A percentile compares a stretch with the other conserved stretches of the same genome.
These are phyloP conservation scores for Scolopax bukidnonensis DNA, from an alignment of 2,797 vertebrate species.

Conservation along the genomic window DNA sequence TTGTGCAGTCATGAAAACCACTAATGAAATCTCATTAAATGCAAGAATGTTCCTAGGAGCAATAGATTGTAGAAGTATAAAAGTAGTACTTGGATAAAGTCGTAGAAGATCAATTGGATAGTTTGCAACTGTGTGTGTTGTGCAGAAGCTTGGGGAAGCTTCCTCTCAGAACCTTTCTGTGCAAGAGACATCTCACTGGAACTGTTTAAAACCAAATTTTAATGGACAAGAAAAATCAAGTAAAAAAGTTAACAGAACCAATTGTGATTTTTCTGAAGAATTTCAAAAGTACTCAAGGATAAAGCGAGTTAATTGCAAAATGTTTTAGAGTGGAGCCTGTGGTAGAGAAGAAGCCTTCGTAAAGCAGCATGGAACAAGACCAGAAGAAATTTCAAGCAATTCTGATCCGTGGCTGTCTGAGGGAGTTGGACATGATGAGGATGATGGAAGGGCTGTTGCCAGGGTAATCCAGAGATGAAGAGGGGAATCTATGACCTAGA, in stretches of 20 bases:
- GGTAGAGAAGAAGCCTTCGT: not conserved
- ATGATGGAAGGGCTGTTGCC: conserved; percentile 30
- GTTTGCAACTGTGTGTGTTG: not conserved
- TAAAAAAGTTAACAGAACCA: not conserved
- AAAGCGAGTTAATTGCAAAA: not conserved
- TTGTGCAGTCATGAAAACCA: not conserved
- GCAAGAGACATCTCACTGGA: not conserved
- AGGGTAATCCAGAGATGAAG: conserved; percentile 32
- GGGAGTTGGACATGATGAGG: not conserved
- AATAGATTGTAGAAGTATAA: not conserved
- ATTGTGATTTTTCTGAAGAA: not conserved
- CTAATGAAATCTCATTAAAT: not conserved
- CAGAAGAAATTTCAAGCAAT: not conserved
- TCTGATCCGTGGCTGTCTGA: not conserved
- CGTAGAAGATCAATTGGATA: not conserved
- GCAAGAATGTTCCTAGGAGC: not conserved
- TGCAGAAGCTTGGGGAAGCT: not conserved
- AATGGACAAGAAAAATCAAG: not conserved
- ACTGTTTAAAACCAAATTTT: not conserved
- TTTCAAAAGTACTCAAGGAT: not conserved
- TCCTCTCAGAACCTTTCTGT: not conserved
- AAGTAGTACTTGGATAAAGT: not conserved
- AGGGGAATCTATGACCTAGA: not conserved
- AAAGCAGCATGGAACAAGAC: not conserved
- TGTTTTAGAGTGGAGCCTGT: not conserved